phyloP scores from a whole-genome alignment of 2,113 vertebrate species.

The Planiliza haematocheilus region DNA sequence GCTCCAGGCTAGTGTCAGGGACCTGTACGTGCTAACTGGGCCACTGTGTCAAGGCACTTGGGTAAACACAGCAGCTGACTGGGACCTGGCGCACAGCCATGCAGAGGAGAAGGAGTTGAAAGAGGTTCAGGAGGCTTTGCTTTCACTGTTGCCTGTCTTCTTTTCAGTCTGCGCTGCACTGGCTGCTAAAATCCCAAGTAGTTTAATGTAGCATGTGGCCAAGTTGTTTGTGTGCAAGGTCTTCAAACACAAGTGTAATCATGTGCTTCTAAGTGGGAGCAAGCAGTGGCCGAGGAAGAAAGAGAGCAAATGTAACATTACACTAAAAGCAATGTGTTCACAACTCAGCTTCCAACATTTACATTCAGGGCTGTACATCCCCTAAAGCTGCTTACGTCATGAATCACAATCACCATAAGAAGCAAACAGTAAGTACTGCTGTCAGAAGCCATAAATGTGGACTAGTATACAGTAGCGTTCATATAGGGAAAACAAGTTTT shows the following conservation, averaged over 20 bases:
- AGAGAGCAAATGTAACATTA: conserved; percentile 69
- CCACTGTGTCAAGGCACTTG: conserved; percentile 77
- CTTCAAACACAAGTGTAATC: conserved; percentile 60
- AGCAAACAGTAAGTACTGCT: conserved; percentile 10
- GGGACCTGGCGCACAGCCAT: conserved; percentile 65
- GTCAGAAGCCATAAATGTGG: conserved; percentile 15
- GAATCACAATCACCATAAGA: conserved; percentile 27
- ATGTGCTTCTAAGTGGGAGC: conserved; percentile 54
- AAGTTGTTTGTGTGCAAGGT: conserved; percentile 65
- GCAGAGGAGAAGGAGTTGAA: conserved; percentile 51
- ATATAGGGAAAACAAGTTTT: neutral
- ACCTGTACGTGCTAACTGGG: conserved; percentile 73
- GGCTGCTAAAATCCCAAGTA: conserved; percentile 67
- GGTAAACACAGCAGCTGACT: conserved; percentile 76
- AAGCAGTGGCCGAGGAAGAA: conserved; percentile 34
- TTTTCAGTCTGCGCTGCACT: conserved; percentile 37
- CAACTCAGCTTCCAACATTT: conserved; percentile 58
- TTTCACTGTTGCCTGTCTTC: conserved; percentile 42
- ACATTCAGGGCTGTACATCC: conserved; percentile 17
- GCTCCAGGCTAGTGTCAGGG: conserved; percentile 69
- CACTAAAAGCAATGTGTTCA: conserved; percentile 66
- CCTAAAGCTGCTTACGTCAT: conserved; percentile 32
- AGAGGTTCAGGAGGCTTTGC: conserved; percentile 51
- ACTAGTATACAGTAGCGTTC: neutral
- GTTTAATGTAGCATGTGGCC: conserved; percentile 66